phyloP scores from a whole-genome alignment of 2,113 vertebrate species.

The Apus apus region DNA sequence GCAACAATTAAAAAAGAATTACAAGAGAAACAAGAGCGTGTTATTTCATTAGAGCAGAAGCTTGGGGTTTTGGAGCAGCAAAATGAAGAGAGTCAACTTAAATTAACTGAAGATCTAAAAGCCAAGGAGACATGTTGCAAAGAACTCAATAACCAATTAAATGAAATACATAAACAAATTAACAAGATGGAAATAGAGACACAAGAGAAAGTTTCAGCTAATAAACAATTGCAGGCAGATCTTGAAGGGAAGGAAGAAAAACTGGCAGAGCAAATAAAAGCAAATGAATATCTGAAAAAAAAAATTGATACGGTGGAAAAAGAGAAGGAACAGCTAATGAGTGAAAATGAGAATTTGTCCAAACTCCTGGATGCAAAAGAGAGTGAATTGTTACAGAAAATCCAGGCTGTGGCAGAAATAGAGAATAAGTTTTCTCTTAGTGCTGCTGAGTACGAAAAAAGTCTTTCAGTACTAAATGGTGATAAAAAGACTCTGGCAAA shows the following conservation, averaged over 20 bases:
- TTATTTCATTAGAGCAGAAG: constrained; percentile 75
- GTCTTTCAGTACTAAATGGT: constrained; percentile 57
- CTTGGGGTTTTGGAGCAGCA: constrained; percentile 61
- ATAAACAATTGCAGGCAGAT: constrained; percentile 68
- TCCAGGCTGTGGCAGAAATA: constrained; percentile 62
- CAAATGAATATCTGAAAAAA: constrained; percentile 58
- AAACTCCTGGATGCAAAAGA: constrained; percentile 62
- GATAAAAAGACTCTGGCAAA: constrained; percentile 75
- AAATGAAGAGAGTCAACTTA: constrained; percentile 67
- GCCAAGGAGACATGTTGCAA: constrained; percentile 65
- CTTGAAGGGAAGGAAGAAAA: constrained; percentile 67
- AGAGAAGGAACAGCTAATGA: constrained; percentile 66
- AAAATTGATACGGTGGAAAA: constrained; percentile 52
- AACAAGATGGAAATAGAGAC: constrained; percentile 66
- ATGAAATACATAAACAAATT: constrained; percentile 70
- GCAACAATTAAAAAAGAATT: constrained; percentile 63
- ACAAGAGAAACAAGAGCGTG: constrained; percentile 71
- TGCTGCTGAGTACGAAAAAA: constrained; percentile 62
- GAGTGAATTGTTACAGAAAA: constrained; percentile 51
- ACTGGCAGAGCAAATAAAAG: constrained; percentile 66
- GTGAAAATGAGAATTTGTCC: constrained; percentile 75
- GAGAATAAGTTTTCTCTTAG: constrained; percentile 65
- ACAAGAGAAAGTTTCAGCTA: constrained; percentile 58
- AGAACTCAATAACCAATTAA: constrained; percentile 74
- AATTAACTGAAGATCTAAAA: constrained; percentile 69